These are phyloP conservation scores for Euleptes europaea DNA, from an alignment of 2,113 vertebrate species.

Conservation along the genomic window DNA sequence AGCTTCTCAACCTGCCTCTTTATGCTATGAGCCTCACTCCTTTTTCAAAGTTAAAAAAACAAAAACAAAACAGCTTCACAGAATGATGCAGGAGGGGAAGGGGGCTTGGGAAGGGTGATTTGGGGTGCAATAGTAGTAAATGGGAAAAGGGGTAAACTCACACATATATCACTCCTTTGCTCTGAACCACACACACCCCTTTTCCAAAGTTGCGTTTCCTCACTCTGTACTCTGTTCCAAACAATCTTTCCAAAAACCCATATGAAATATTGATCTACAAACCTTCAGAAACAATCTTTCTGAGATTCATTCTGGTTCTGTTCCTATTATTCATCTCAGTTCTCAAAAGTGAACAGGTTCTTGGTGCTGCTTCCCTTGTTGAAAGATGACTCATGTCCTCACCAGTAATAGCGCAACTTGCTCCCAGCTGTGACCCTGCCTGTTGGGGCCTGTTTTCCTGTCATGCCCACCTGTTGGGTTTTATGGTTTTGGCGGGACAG, in stretches of 20 bases:
- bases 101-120: background rate
- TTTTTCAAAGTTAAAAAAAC: background rate
- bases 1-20: background rate
- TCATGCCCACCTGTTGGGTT: conserved; percentile 25
- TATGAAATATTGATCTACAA: background rate
- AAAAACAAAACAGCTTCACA: too few species aligned
- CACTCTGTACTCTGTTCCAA: too few species aligned
- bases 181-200: background rate
- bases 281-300: background rate
- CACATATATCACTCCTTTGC: background rate
- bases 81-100: background rate
- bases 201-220: background rate
- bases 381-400: background rate
- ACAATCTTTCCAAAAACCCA: background rate
- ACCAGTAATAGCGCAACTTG: conserved; percentile 31
- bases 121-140: background rate
- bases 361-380: background rate
- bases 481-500: conserved; percentile 6
- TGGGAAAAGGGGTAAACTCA: background rate
- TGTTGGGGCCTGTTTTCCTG: conserved; percentile 25
- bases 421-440: conserved; percentile 19
- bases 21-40: background rate
- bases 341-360: background rate
- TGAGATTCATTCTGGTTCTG: background rate
- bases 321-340: background rate